phyloP scores from a whole-genome alignment of 2,888 invertebrate species.

The Aplocera efformata region DNA sequence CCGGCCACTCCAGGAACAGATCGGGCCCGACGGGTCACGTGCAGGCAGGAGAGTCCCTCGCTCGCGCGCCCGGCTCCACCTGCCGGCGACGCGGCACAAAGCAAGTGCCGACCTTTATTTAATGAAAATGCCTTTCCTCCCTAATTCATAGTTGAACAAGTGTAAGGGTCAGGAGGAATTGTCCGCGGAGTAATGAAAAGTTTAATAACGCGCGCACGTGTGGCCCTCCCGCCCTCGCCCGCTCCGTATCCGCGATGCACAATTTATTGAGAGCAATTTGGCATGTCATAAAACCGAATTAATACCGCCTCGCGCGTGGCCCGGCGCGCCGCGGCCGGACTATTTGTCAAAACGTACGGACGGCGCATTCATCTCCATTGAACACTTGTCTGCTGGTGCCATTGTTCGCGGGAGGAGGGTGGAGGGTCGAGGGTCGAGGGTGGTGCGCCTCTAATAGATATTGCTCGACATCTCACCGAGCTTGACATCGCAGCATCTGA shows the following conservation, averaged over 20 bases:
- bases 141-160: conserved; percentile 39
- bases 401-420: conserved; percentile 20
- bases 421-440: neutral
- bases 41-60: too few relatives aligned
- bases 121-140: conserved; percentile 34
- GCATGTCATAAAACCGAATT: conserved; percentile 78
- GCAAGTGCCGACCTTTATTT: conserved; percentile 34
- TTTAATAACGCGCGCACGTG: conserved; percentile 74
- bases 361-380: conserved; percentile 31
- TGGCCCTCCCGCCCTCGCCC: conserved; percentile 28
- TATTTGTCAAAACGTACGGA: conserved; percentile 39
- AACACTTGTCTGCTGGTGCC: conserved; percentile 32
- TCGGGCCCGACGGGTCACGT: too few relatives aligned
- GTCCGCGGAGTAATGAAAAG: conserved; percentile 62
- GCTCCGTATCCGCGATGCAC: conserved; percentile 47
- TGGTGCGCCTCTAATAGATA: too few relatives aligned
- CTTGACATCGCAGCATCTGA: too few relatives aligned
- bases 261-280: conserved; percentile 75
- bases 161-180: conserved; percentile 40
- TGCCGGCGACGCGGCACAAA: conserved; percentile 28
- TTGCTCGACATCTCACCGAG: too few relatives aligned
- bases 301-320: conserved; percentile 48
- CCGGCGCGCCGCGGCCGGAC: conserved; percentile 15
- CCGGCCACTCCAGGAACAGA: too few relatives aligned
- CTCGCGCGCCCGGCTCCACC: too few relatives aligned